These are phyloP conservation scores for Allacma fusca DNA, from an alignment of 2,888 invertebrate species.

Conservation along the genomic window DNA sequence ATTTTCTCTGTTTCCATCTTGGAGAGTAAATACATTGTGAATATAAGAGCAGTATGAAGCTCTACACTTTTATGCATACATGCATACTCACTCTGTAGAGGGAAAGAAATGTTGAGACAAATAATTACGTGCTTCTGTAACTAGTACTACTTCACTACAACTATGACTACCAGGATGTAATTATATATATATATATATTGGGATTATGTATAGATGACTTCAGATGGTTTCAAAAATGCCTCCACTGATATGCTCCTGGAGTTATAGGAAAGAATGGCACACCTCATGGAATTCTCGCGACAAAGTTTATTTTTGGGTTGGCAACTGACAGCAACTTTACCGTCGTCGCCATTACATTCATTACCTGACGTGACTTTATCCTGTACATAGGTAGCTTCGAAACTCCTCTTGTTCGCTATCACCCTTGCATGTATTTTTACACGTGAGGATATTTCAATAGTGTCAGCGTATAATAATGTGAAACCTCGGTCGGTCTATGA, in stretches of 20 bases:
- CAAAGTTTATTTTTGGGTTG: conserved; percentile 52
- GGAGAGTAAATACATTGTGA: neutral
- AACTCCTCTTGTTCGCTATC: neutral
- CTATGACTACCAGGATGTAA: too few species aligned
- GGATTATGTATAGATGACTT: too few species aligned
- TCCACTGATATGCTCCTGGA: neutral
- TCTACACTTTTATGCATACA: too few species aligned
- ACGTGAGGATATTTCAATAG: conserved; percentile 13
- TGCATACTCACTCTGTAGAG: too few species aligned
- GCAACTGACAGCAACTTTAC: conserved; percentile 48
- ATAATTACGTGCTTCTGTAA: conserved; percentile 5
- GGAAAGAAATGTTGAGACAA: neutral
- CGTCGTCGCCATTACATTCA: conserved; percentile 23
- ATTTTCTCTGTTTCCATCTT: too few species aligned
- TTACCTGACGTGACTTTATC: conserved; percentile 35
- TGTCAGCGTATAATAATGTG: conserved; percentile 16
- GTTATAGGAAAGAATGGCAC: conserved; percentile 48
- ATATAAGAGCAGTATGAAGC: too few species aligned
- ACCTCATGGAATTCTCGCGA: conserved; percentile 47
- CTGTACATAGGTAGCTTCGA: neutral
- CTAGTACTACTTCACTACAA: too few species aligned
- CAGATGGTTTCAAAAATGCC: too few species aligned
- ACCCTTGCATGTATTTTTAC: conserved; percentile 13
- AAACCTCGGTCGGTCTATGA: neutral
- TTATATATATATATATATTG: too few species aligned